Conservation (phyloP, 2,113 vertebrate genomes). For the Neogobius melanostomus region DNA sequence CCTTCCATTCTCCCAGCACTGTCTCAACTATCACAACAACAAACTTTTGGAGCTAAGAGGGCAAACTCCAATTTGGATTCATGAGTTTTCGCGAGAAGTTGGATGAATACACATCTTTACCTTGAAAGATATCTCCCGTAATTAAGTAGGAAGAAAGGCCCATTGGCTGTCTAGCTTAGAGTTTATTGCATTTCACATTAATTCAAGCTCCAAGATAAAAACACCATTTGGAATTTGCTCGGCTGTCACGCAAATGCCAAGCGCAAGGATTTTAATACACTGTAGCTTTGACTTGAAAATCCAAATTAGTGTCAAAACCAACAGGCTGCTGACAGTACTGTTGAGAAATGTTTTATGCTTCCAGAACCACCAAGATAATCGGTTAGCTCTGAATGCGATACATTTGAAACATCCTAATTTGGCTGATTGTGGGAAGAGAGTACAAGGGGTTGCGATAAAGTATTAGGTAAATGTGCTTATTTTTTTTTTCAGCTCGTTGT, state of each 20-base stretch:
- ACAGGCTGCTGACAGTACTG: background rate
- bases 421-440: background rate
- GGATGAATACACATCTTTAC: background rate
- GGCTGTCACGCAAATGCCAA: slow-evolving; percentile 7
- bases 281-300: background rate
- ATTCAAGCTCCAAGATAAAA: background rate
- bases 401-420: background rate
- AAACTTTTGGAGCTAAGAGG: slow-evolving; percentile 1
- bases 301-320: background rate
- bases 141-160: background rate
- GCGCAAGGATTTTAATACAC: slow-evolving; percentile 18
- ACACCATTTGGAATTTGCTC: slow-evolving; percentile 29
- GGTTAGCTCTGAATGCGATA: background rate
- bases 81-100: background rate
- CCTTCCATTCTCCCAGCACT: background rate
- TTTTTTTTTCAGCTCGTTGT: slow-evolving; percentile 6
- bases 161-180: background rate
- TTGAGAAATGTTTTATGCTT: background rate
- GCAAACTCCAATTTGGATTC: background rate
- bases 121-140: background rate
- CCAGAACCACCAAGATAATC: background rate
- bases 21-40: slow-evolving; percentile 4
- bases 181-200: slow-evolving; percentile 20
- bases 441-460: background rate
- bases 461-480: slow-evolving; percentile 16